Evolutionary conservation across 2,797 vertebrate genomes (phyloP), one percentile per base, ranked within the genome.

Genomic region (Anomalospiza imberbis): DNA sequence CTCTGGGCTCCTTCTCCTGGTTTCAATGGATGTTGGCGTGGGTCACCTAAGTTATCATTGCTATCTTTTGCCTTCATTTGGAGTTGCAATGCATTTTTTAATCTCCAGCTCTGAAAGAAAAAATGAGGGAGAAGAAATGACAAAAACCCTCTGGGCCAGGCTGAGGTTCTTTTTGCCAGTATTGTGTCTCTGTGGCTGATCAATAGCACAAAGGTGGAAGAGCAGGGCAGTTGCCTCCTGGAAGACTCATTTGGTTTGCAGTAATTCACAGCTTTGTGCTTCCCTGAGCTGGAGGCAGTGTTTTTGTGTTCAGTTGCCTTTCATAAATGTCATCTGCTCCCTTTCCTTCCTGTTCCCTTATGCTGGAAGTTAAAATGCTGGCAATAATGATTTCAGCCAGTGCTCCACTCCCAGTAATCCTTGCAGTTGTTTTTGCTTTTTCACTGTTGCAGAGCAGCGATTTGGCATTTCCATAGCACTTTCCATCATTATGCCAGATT

Each of bases 331-430:
- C 54, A 62, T 70, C 73, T 91, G 78, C 32, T 85, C 10, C 44
- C 73, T 92, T 81, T 72, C 50, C n/a, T 81, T 93, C 65, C 73
- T 63, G 21, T 72, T 91, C 28, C 70, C 26, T 53, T 75, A 5
- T 4, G 19, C 68, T 72, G 60, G 42, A 50, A 84, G 60, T 74
- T 81, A n/a, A 45, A 90, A 22, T 77, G 50, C 34, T 80, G 66
- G 17, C 44, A 38, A 7, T 53, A 29, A 42, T 19, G 17, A 61
- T 72, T 81, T 86, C 80, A 86, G 58, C 31, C n/a, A 58, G 24
- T 68, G 78, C 32, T 94, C 21, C 38, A 3, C 60, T 85, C 34
- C 28, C n/a, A 50, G 74, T 47, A 79, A 63, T 55, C 84, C 42
- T 80, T 71, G 34, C 42, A 80, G 68, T 93, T 71, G 71, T 38